Evolutionary conservation across 64 coral and sea anemone genomes (phyloP).

Genomic region (Montipora cactus): DNA sequence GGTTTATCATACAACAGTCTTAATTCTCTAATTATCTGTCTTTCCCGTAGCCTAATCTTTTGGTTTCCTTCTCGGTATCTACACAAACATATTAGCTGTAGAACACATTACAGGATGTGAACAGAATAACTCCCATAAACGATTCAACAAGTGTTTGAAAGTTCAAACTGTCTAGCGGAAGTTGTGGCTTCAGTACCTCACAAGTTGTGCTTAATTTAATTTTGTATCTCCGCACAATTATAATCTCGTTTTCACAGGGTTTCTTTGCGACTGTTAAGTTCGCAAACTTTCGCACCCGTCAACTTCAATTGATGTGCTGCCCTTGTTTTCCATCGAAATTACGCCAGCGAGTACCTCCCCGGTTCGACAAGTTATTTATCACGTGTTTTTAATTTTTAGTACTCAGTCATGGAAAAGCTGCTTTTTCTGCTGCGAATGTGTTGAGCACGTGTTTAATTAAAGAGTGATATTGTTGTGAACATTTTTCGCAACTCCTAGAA

Average conservation of each 20-base stretch:
- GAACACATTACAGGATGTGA: constrained; percentile 23
- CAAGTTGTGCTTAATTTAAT: constrained; percentile 20
- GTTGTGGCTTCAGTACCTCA: background rate
- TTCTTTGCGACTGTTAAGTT: background rate
- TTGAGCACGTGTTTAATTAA: background rate
- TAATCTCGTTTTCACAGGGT: constrained; percentile 1
- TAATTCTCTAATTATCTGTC: background rate
- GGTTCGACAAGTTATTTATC: constrained; percentile 46
- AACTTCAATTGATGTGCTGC: background rate
- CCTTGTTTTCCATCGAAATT: background rate
- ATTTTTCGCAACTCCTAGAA: background rate
- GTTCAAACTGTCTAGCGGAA: background rate
- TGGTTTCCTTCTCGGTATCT: background rate
- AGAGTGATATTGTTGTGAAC: background rate
- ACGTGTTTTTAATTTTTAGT: background rate
- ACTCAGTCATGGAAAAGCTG: background rate
- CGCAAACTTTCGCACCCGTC: background rate
- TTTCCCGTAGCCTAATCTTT: background rate
- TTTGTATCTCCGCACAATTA: background rate
- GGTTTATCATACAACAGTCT: background rate
- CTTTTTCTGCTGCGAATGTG: background rate
- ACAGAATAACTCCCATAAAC: constrained; percentile 8
- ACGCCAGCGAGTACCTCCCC: background rate
- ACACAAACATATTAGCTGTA: constrained; percentile 26
- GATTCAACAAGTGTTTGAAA: constrained; percentile 41